Conservation (phyloP, 1,140 invertebrate species). For the Bombus turneri region DNA sequence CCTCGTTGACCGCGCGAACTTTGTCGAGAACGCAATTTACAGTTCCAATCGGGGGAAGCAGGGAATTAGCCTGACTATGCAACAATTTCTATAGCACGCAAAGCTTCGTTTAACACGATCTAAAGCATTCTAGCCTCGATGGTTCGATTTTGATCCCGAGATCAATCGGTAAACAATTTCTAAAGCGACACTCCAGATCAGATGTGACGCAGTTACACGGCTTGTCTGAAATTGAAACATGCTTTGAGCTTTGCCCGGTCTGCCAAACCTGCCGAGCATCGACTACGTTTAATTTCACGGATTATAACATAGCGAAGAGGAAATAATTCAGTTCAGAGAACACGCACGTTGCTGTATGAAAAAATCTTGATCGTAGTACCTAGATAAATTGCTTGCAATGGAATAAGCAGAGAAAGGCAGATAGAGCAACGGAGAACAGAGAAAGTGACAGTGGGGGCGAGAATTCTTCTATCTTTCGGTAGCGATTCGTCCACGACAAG, state of each 20-base stretch:
- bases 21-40: neutral
- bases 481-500: slow-evolving; percentile 30
- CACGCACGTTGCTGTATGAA: neutral
- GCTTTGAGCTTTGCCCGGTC: neutral
- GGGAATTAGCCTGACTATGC: neutral
- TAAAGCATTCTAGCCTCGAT: neutral
- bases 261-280: neutral
- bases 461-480: slow-evolving; percentile 32
- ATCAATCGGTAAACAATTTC: slow-evolving; percentile 5
- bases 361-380: too few relatives aligned
- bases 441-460: neutral
- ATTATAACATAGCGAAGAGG: neutral
- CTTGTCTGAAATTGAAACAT: neutral
- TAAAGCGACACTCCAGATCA: neutral
- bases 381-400: neutral
- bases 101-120: neutral
- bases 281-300: neutral
- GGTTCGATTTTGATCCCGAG: neutral
- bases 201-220: neutral
- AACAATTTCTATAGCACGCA: neutral
- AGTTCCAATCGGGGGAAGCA: neutral
- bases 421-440: neutral
- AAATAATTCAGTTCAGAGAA: neutral
- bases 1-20: neutral
- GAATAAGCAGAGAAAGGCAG: neutral